Evolutionary conservation across 2,888 invertebrate genomes (phyloP).

Genomic region (Lagria hirta): DNA sequence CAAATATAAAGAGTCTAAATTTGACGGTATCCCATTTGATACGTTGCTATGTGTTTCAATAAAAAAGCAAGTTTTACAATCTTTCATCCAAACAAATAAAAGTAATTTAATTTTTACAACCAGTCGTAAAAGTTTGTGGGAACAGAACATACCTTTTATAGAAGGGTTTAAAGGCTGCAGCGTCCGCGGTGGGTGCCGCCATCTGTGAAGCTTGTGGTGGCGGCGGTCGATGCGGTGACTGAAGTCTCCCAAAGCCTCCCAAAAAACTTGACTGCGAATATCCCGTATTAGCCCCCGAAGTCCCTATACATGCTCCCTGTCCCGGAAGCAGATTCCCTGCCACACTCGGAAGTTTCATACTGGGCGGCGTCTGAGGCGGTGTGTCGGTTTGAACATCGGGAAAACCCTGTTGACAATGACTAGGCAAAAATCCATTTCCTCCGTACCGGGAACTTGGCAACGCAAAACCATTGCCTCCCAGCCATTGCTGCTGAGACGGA

Average conservation of each 20-base stretch:
- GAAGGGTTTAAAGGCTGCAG: constrained; percentile 83
- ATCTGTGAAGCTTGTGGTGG: constrained; percentile 54
- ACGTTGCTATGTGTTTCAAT: too few species aligned
- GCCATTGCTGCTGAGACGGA: constrained; percentile 60
- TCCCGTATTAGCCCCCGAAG: constrained; percentile 59
- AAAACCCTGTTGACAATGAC: constrained; percentile 70
- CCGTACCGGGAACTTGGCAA: constrained; percentile 57
- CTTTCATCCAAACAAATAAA: too few species aligned
- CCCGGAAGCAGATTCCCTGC: constrained; percentile 68
- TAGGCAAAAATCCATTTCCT: constrained; percentile 68
- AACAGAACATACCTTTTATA: constrained; percentile 75
- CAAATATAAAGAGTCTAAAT: too few species aligned
- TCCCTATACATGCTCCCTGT: constrained; percentile 52
- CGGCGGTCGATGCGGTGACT: constrained; percentile 51
- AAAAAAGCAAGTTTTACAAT: too few species aligned
- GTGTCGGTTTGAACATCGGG: constrained; percentile 88
- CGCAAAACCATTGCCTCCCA: constrained; percentile 58
- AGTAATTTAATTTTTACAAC: not conserved
- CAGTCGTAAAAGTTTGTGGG: not conserved
- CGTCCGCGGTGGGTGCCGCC: constrained; percentile 54
- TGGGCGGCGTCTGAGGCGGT: constrained; percentile 91
- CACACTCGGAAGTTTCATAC: constrained; percentile 85
- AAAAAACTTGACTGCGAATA: constrained; percentile 58
- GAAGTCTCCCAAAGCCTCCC: constrained; percentile 51
- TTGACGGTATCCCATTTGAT: too few species aligned